Evolutionary conservation across 1,140 invertebrate species (phyloP), one percentile per base, ranked within the genome.

Genomic region (Pectinophora gossypiella): DNA sequence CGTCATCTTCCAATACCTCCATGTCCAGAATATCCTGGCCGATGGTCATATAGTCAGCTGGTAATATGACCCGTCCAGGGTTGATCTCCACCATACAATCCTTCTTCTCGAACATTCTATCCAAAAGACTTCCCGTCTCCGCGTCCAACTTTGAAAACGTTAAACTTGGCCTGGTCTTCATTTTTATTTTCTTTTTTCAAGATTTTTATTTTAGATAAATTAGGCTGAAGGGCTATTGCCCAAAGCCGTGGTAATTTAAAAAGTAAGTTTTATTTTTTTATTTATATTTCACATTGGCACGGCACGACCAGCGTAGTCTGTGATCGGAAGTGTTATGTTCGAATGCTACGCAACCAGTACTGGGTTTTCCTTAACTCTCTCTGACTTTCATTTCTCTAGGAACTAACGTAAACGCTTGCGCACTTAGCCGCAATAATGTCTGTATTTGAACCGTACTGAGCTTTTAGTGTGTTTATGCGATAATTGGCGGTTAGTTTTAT

Each of bases 61-160:
- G 94, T 19, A 95, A 65, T 4, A 95, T 85, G 51, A 92, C 90
- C 12, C 88, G 79, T 0, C 93, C 90, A 0, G 94, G 93, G 65
- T 93, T 89, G 0, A 94, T 92, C 69, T 92, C 90, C 3, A 94
- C 84, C 72, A 95, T 91, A 59, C 91, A 91, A 61, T 91, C 89
- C 63, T 92, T 90, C 0, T 90, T 89, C 1, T 90, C 90, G 54
- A 93, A 95, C 64, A 94, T 89, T 19, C 89, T 80, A 64, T 95
- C 93, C 35, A 94, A 76, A 52, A 89, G 89, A 22, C 89, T 76
- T 2, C 89, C 90, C 1, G 89, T 80, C 42, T 90, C 87, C n/a
- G 89, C 90, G 44, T 92, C 90, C 7, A 94, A 58, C 23, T 91
- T 91, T 5, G 88, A 88, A 76, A 91, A 93, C 2, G 77, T 90